These are phyloP conservation scores for Junco hyemalis DNA, from an alignment of 2,113 vertebrate genomes.

Conservation along the genomic window DNA sequence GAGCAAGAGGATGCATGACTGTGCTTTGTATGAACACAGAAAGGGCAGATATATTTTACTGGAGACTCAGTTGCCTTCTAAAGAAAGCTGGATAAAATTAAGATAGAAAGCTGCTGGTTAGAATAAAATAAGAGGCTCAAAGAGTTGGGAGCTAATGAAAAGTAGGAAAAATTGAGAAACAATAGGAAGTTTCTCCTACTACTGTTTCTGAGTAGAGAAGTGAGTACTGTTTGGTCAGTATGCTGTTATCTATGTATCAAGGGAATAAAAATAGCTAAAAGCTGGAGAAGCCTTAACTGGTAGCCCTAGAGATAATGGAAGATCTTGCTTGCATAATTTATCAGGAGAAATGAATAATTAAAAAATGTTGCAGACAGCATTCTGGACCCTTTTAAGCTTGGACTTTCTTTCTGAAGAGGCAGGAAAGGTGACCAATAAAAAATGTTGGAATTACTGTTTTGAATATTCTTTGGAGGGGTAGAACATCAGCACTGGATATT, in stretches of 20 bases:
- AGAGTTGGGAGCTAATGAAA: not conserved
- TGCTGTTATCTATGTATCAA: not conserved
- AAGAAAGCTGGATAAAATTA: not conserved
- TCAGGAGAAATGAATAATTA: conserved; percentile 4
- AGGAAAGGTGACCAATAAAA: not conserved
- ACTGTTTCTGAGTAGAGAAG: not conserved
- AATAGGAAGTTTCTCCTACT: not conserved
- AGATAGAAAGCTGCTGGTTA: not conserved
- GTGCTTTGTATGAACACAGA: not conserved
- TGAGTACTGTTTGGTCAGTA: not conserved
- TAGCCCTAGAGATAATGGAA: not conserved
- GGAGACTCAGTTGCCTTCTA: not conserved
- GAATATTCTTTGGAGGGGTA: not conserved
- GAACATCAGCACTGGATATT: not conserved
- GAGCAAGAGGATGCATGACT: not conserved
- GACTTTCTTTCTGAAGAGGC: not conserved
- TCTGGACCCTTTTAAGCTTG: not conserved
- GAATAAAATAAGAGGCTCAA: not conserved
- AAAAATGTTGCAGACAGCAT: not conserved
- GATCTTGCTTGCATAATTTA: conserved; percentile 22
- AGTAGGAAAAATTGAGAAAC: not conserved
- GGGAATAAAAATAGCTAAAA: not conserved
- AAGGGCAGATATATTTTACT: not conserved
- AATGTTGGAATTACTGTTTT: not conserved
- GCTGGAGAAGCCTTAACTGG: not conserved